Conservation (phyloP, 2,113 vertebrate genomes). For the Pygoscelis antarcticus region DNA sequence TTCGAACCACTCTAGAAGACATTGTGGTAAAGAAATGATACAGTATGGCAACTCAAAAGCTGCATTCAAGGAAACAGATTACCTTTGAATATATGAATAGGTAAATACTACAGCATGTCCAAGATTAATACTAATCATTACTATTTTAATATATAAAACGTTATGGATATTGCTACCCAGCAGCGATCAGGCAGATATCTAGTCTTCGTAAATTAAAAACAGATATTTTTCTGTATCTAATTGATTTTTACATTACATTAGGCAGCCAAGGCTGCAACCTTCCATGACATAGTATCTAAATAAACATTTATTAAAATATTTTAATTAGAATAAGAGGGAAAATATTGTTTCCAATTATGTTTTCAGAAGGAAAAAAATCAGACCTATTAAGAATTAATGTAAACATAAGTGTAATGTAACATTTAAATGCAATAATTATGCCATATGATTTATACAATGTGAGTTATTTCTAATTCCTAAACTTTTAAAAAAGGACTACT, state of each 20-base stretch:
- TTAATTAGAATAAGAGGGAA: slow-evolving; percentile 74
- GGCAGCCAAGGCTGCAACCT: slow-evolving; percentile 65
- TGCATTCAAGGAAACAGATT: slow-evolving; percentile 56
- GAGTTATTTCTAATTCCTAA: slow-evolving; percentile 40
- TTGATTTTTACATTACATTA: slow-evolving; percentile 75
- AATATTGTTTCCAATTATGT: slow-evolving; percentile 73
- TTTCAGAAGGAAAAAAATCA: slow-evolving; percentile 56
- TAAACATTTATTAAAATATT: slow-evolving; percentile 71
- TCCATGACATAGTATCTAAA: slow-evolving; percentile 67
- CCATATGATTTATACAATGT: slow-evolving; percentile 37
- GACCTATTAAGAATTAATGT: slow-evolving; percentile 68
- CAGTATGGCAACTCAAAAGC: slow-evolving; percentile 52
- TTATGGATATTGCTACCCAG: slow-evolving; percentile 57
- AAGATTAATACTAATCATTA: slow-evolving; percentile 73
- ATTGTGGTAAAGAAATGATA: slow-evolving; percentile 40
- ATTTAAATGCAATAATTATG: slow-evolving; percentile 55
- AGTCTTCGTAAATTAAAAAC: slow-evolving; percentile 70
- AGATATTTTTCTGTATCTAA: slow-evolving; percentile 75
- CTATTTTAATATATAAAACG: slow-evolving; percentile 66
- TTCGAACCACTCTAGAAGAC: slow-evolving; percentile 60
- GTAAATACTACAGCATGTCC: slow-evolving; percentile 67
- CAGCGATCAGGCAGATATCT: slow-evolving; percentile 62
- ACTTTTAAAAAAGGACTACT: slow-evolving; percentile 30
- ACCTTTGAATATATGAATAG: slow-evolving; percentile 64
- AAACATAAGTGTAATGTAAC: slow-evolving; percentile 64